Conservation (phyloP, 2,888 invertebrate species). For the Troglohyphantes excavatus region DNA sequence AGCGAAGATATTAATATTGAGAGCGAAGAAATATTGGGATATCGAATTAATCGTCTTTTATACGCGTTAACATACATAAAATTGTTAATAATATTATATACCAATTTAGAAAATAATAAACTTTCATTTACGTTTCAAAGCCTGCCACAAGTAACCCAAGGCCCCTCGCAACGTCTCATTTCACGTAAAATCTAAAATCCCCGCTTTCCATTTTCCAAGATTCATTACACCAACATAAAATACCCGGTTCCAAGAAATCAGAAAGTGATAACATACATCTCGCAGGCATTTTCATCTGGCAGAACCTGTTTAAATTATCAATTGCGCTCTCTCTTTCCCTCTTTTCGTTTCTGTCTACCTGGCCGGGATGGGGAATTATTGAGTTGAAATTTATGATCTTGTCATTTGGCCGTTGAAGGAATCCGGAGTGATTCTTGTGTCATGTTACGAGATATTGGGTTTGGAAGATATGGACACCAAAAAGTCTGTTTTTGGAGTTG, state of each 20-base stretch:
- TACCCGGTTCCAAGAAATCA: constrained; percentile 7
- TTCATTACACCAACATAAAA: neutral
- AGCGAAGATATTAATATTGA: too few relatives aligned
- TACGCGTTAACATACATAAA: too few relatives aligned
- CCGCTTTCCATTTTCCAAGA: neutral
- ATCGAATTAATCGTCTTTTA: too few relatives aligned
- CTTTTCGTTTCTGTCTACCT: neutral
- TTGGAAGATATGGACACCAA: too few relatives aligned
- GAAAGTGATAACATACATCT: constrained; percentile 34
- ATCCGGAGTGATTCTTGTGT: constrained; percentile 7
- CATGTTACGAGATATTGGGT: neutral
- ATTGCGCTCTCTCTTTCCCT: neutral
- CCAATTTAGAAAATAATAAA: too few relatives aligned
- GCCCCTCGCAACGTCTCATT: too few relatives aligned
- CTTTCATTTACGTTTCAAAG: too few relatives aligned
- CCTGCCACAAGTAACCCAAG: too few relatives aligned
- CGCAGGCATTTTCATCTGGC: constrained; percentile 12
- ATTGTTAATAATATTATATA: too few relatives aligned
- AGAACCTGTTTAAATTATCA: constrained; percentile 40
- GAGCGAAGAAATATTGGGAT: too few relatives aligned
- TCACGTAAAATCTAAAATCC: too few relatives aligned
- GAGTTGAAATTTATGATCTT: constrained; percentile 28
- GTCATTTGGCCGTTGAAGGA: neutral
- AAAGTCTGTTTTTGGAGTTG: too few relatives aligned
- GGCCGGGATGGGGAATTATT: constrained; percentile 12